A percentile compares a stretch with the other conserved stretches of the same genome.
These are phyloP conservation scores for Ceratina australensis DNA, from an alignment of 1,140 invertebrate species.

Conservation along the genomic window DNA sequence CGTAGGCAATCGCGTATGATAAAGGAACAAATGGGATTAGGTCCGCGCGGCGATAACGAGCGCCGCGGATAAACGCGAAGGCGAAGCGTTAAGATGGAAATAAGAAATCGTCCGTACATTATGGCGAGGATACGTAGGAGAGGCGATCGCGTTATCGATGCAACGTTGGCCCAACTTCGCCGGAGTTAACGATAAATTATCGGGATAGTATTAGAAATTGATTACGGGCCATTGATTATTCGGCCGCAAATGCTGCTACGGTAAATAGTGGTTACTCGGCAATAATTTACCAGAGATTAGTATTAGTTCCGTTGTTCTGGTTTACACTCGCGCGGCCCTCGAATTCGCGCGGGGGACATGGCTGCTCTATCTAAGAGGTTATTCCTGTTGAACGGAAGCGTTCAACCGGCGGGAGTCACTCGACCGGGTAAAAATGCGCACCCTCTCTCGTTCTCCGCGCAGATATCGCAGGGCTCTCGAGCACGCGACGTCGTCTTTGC, in stretches of 20 bases:
- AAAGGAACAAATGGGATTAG: background rate
- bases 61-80: too few relatives aligned
- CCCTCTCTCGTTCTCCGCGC: conserved; percentile 4
- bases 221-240: conserved; percentile 58
- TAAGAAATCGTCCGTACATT: conserved; percentile 12
- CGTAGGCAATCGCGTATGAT: background rate
- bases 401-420: background rate
- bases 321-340: conserved; percentile 2
- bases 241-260: conserved; percentile 19
- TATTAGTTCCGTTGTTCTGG: conserved; percentile 42
- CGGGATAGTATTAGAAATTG: conserved; percentile 53
- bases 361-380: background rate
- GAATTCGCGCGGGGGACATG: background rate
- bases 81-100: background rate
- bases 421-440: conserved; percentile 3
- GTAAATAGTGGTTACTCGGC: conserved; percentile 49
- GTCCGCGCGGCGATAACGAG: too few relatives aligned
- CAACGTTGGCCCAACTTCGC: conserved; percentile 27
- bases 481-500: conserved; percentile 51
- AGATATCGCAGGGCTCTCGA: conserved; percentile 3
- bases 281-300: conserved; percentile 61
- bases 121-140: conserved; percentile 13
- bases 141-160: conserved; percentile 29
- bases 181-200: conserved; percentile 57
- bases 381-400: conserved; percentile 11